A percentile compares a stretch with the other conserved stretches of the same genome.
phyloP scores from a whole-genome alignment of 2,888 invertebrate genomes.

The Magallana nippona region DNA sequence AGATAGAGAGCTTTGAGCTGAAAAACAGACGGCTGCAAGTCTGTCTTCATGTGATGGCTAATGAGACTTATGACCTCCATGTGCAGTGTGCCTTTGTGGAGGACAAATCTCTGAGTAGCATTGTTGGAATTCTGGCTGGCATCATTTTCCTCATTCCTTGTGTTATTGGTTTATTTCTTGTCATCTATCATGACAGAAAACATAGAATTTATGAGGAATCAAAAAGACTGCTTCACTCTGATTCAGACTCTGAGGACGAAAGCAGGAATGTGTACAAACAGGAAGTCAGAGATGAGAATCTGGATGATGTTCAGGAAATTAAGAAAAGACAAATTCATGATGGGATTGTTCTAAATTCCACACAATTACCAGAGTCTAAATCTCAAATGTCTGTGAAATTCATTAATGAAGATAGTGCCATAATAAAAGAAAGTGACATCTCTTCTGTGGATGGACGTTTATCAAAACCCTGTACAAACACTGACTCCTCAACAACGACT shows the following conservation, averaged over 20 bases:
- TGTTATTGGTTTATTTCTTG: conserved; percentile 51
- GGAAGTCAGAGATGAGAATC: background rate
- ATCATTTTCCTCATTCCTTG: conserved; percentile 63
- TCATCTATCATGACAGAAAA: conserved; percentile 53
- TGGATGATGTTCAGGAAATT: background rate
- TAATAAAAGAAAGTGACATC: background rate
- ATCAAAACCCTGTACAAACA: background rate
- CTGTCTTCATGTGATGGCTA: conserved; percentile 38
- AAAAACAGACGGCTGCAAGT: background rate
- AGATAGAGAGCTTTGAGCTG: background rate
- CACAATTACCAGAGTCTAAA: background rate
- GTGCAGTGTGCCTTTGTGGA: conserved; percentile 20
- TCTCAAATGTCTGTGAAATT: background rate
- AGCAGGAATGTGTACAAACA: background rate
- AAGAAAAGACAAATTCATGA: conserved; percentile 16
- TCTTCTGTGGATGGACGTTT: background rate
- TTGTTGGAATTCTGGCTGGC: conserved; percentile 64
- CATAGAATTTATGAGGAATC: background rate
- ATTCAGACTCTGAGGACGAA: conserved; percentile 27
- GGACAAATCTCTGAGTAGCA: conserved; percentile 5
- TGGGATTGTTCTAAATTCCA: background rate
- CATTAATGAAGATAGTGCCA: background rate
- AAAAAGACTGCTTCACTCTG: conserved; percentile 21
- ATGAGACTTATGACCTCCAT: conserved; percentile 25
- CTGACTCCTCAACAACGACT: background rate